phyloP scores from a whole-genome alignment of 2,797 vertebrate genomes.

The Rhinophrynus dorsalis region DNA sequence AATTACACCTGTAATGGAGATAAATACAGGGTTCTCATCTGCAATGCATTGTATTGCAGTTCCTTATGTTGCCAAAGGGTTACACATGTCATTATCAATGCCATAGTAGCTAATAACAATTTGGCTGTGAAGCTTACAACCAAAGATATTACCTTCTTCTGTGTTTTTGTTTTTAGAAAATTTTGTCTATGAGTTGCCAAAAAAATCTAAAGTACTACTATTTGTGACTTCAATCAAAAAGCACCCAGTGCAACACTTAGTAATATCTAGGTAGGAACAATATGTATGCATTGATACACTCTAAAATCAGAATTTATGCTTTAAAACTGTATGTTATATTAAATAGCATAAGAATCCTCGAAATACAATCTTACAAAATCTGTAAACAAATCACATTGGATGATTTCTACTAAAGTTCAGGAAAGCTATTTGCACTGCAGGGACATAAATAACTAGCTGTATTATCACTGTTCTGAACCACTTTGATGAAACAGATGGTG shows the following conservation, averaged over 20 bases:
- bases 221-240: not conserved
- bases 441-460: slow-evolving; percentile 41
- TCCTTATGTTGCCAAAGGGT: too few species aligned
- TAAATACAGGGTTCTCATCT: too few species aligned
- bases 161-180: too few species aligned
- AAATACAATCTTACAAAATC: slow-evolving; percentile 29
- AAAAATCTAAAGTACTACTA: not conserved
- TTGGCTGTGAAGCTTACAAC: too few species aligned
- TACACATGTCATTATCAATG: too few species aligned
- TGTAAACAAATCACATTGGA: slow-evolving; percentile 45
- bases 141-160: too few species aligned
- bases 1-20: too few species aligned
- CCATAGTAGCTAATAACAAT: too few species aligned
- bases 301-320: not conserved
- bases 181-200: not conserved
- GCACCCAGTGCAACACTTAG: not conserved
- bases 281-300: not conserved
- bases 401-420: slow-evolving; percentile 36
- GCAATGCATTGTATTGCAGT: too few species aligned
- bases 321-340: not conserved
- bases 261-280: not conserved
- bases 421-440: slow-evolving; percentile 46
- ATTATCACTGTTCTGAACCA: slow-evolving; percentile 46
- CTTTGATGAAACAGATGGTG: slow-evolving; percentile 49
- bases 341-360: slow-evolving; percentile 9